phyloP scores from a whole-genome alignment of 1,140 invertebrate genomes.

The Anastrepha ludens region DNA sequence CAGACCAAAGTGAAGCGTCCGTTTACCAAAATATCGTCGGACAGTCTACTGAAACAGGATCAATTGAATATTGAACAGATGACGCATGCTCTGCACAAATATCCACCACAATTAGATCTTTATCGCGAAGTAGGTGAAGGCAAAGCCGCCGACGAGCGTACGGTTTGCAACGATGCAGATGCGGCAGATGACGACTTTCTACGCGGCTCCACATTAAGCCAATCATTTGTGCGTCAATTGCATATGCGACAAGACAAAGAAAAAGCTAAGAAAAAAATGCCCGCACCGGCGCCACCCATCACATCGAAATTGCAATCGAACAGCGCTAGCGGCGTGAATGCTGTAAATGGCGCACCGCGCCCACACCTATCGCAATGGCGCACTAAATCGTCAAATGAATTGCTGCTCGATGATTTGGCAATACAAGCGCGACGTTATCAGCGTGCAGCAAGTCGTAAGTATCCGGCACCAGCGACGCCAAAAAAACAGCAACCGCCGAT shows the following conservation, averaged over 20 bases:
- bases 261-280: constrained; percentile 58
- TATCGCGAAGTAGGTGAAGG: constrained; percentile 56
- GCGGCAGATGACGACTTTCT: constrained; percentile 63
- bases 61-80: background rate
- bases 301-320: background rate
- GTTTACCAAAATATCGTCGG: constrained; percentile 58
- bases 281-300: constrained; percentile 63
- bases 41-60: constrained; percentile 61
- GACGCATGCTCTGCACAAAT: constrained; percentile 60
- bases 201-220: constrained; percentile 70
- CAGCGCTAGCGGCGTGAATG: background rate
- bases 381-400: constrained; percentile 68
- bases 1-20: constrained; percentile 52
- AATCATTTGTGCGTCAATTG: constrained; percentile 65
- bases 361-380: constrained; percentile 66
- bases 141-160: background rate
- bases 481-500: background rate
- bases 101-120: constrained; percentile 63
- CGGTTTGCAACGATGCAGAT: background rate
- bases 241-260: constrained; percentile 57
- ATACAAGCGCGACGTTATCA: constrained; percentile 63
- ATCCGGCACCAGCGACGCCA: background rate
- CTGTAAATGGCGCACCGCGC: constrained; percentile 23
- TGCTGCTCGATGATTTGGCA: constrained; percentile 67
- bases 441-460: constrained; percentile 6